Evolutionary conservation across 2,888 invertebrate genomes (phyloP).

Genomic region (Stenichneumon culpator): DNA sequence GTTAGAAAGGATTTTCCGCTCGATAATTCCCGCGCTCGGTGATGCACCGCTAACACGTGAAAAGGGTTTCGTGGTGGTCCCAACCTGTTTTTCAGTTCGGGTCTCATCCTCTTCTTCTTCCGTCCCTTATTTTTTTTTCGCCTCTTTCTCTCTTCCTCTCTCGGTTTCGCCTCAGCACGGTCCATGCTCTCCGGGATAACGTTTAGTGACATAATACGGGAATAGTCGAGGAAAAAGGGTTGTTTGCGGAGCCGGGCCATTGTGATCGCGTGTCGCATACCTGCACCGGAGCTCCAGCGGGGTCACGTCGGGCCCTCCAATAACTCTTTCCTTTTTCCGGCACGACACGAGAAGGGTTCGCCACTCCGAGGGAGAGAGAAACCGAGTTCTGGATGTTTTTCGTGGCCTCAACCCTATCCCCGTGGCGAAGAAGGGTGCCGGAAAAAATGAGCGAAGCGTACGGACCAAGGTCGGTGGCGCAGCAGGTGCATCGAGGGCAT

Average conservation of each 20-base stretch:
- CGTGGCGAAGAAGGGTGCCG: constrained; percentile 35
- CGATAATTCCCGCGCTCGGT: constrained; percentile 46
- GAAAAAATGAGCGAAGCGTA: constrained; percentile 40
- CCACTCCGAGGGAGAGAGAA: constrained; percentile 33
- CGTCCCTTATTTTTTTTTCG: constrained; percentile 49
- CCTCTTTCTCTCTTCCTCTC: constrained; percentile 36
- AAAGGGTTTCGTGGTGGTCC: constrained; percentile 67
- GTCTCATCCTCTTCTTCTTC: constrained; percentile 41
- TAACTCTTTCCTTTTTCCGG: constrained; percentile 63
- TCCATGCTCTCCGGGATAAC: constrained; percentile 68
- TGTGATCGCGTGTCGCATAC: constrained; percentile 72
- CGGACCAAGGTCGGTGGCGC: constrained; percentile 42
- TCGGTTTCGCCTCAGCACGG: constrained; percentile 22
- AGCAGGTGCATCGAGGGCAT: constrained; percentile 61
- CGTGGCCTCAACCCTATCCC: constrained; percentile 52
- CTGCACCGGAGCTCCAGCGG: constrained; percentile 66
- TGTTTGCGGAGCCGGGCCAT: constrained; percentile 71
- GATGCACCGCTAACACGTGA: constrained; percentile 57
- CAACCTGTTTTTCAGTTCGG: constrained; percentile 67
- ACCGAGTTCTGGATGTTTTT: constrained; percentile 43
- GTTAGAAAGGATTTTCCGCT: constrained; percentile 62
- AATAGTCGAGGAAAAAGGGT: constrained; percentile 77
- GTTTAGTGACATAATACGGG: constrained; percentile 79
- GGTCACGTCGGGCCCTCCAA: constrained; percentile 28
- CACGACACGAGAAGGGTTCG: constrained; percentile 57